Evolutionary conservation across 92 coral and sea anemone species (phyloP).

Genomic region (Parazoanthus swiftii): DNA sequence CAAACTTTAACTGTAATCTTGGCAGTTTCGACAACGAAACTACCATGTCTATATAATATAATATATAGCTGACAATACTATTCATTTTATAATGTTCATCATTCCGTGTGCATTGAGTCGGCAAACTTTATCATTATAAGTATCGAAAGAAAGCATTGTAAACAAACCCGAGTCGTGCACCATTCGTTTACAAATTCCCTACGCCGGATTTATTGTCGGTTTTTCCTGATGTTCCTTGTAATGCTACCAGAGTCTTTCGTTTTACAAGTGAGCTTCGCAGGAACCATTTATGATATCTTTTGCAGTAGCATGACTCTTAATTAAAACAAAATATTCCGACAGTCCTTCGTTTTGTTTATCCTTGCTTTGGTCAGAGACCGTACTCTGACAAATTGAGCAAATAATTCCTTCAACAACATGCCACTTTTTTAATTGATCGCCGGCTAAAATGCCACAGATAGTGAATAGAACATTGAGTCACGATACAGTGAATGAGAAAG

Average conservation of each 20-base stretch:
- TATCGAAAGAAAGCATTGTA: slow-evolving; percentile 11
- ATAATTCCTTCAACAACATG: slow-evolving; percentile 13
- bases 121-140: slow-evolving; percentile 5
- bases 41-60: not conserved
- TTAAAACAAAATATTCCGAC: slow-evolving; percentile 1
- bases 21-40: not conserved
- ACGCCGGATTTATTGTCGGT: not conserved
- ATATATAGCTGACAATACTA: not conserved
- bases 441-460: not conserved
- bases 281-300: not conserved
- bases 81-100: not conserved
- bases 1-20: not conserved
- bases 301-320: not conserved
- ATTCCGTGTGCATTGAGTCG: slow-evolving; percentile 1
- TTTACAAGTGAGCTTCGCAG: not conserved
- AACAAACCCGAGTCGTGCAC: not conserved
- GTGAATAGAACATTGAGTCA: not conserved
- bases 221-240: not conserved
- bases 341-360: not conserved
- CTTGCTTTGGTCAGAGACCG: slow-evolving; percentile 1
- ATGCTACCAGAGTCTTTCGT: not conserved
- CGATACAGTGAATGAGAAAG: not conserved
- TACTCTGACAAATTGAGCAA: slow-evolving; percentile 13
- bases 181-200: not conserved
- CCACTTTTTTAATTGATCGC: slow-evolving; percentile 6